Base-by-base conservation (phyloP, 2,888 invertebrate genomes). In the Xanthia icteritia region DNA sequence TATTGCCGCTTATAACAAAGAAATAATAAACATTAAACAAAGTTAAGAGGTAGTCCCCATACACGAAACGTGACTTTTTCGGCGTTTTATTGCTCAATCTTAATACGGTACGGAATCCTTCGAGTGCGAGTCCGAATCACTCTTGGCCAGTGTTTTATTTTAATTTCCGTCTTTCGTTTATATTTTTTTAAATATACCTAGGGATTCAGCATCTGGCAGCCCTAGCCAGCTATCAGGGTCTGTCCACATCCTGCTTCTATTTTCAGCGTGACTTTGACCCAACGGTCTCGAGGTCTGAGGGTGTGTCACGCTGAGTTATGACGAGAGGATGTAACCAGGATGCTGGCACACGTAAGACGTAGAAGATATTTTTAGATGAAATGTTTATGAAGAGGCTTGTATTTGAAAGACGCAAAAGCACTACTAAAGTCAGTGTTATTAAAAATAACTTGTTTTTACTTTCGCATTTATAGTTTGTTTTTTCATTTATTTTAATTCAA, bases 301-400 rank as follows among this genome's bases (percentile, higher is more conserved):
- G 89, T 79, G 89, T 88, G 89, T 86, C 86, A 77, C 13, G 13
- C 42, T 85, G 86, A 87, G 68, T 88, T 82, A 83, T 79, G 67
- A 79, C 56, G 51, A 66, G 42, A 83, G 72, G 77, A 79, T 66
- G 42, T 36, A 4, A 3, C n/a, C 72, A 82, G 77, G 81, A 87
- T 77, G 70, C 36, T 61, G 71, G 42, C 9, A 31, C 27, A 65
- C 64, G 23, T 76, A 83, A 78, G 70, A 75, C 75, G 77, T n/a
- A 69, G 51, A 20, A 54, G 31, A 27, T 82, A 81, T 85, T 48
- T 74, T 64, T 81, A 85, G 75, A 74, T 54, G 2, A 20, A 69
- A 69, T 69, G 27, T 83, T 58, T n/a, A 42, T 23, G 23, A 48
- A 42, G 8, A 9, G 11, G 27, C 63, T 66, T 76, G n/a, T 23